These are phyloP conservation scores for Adelges cooleyi DNA, from an alignment of 1,140 invertebrate genomes.

Conservation along the genomic window DNA sequence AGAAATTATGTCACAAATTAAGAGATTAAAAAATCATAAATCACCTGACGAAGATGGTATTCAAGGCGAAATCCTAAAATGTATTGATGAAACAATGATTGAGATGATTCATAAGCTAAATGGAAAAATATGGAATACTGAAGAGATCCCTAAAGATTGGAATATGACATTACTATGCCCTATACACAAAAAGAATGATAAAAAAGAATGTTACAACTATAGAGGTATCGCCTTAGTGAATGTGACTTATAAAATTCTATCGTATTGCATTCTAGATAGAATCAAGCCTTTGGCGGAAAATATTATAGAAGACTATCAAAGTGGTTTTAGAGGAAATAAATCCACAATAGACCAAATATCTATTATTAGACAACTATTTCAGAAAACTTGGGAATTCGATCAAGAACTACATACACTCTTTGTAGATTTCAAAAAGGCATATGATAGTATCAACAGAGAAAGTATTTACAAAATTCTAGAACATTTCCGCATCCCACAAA, in stretches of 20 bases:
- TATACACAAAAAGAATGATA: too few relatives aligned
- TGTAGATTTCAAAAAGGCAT: too few relatives aligned
- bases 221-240: too few relatives aligned
- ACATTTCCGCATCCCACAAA: neutral
- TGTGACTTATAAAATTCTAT: too few relatives aligned
- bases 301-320: too few relatives aligned
- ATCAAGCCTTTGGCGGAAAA: neutral
- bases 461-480: neutral
- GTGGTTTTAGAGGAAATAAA: too few relatives aligned
- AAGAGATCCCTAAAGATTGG: slow-evolving; percentile 33
- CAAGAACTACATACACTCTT: too few relatives aligned
- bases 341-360: too few relatives aligned
- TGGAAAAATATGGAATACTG: slow-evolving; percentile 8
- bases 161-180: slow-evolving; percentile 32
- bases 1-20: slow-evolving; percentile 26
- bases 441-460: neutral
- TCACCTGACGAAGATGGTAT: slow-evolving; percentile 33
- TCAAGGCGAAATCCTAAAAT: slow-evolving; percentile 33
- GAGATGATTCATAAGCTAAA: neutral
- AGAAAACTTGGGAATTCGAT: too few relatives aligned
- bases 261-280: neutral
- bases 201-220: slow-evolving; percentile 33
- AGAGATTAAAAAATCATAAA: slow-evolving; percentile 32
- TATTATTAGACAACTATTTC: too few relatives aligned
- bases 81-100: neutral